phyloP scores from a whole-genome alignment of 2,888 invertebrate genomes.

The Pachliopta kotzebuea region DNA sequence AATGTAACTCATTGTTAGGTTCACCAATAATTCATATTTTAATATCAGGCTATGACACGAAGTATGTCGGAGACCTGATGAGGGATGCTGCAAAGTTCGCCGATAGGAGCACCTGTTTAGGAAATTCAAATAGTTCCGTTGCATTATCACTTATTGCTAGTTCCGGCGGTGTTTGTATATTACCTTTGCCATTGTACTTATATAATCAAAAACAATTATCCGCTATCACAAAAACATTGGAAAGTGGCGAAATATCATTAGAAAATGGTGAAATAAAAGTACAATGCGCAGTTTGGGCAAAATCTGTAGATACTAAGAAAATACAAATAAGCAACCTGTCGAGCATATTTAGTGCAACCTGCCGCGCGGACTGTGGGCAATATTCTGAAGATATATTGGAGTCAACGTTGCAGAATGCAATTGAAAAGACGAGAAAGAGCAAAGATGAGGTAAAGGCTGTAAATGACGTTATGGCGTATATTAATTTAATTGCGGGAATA shows the following conservation, averaged over 20 bases:
- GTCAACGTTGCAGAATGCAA: slow-evolving; percentile 51
- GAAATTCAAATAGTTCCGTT: slow-evolving; percentile 46
- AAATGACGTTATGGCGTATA: slow-evolving; percentile 51
- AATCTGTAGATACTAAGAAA: slow-evolving; percentile 65
- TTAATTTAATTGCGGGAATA: slow-evolving; percentile 58
- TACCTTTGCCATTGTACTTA: slow-evolving; percentile 60
- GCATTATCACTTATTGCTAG: slow-evolving; percentile 51
- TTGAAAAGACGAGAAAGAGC: slow-evolving; percentile 40
- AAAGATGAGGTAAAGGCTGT: slow-evolving; percentile 51
- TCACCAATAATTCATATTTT: slow-evolving; percentile 61
- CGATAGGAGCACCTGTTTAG: slow-evolving; percentile 48
- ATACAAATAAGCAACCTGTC: slow-evolving; percentile 55
- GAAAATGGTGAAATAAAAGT: slow-evolving; percentile 47
- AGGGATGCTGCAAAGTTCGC: slow-evolving; percentile 55
- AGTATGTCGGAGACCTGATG: slow-evolving; percentile 59
- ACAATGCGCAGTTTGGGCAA: slow-evolving; percentile 64
- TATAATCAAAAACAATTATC: slow-evolving; percentile 60
- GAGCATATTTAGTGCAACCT: slow-evolving; percentile 60
- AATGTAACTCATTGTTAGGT: slow-evolving; percentile 49
- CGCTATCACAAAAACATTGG: slow-evolving; percentile 52
- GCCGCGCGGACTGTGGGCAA: slow-evolving; percentile 61
- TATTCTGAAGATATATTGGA: slow-evolving; percentile 58
- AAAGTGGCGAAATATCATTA: slow-evolving; percentile 52
- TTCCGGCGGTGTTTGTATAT: slow-evolving; percentile 59
- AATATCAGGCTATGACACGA: slow-evolving; percentile 56